These are phyloP conservation scores for Sturnira hondurensis DNA, from an alignment of 2,113 vertebrate genomes.

Conservation along the genomic window DNA sequence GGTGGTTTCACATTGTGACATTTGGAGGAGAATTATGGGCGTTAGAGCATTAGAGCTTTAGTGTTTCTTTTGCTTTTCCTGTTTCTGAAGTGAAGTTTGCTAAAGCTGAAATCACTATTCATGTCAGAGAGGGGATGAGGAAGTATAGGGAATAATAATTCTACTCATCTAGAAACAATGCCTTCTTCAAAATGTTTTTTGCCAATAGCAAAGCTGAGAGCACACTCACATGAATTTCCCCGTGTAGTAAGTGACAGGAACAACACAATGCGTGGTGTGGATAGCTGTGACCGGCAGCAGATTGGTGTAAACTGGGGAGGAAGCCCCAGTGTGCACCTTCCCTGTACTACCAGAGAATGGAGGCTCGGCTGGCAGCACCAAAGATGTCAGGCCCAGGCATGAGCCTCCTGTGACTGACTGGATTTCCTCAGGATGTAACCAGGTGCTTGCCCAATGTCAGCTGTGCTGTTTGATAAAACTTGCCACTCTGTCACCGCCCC, in stretches of 20 bases:
- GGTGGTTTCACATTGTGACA: neutral
- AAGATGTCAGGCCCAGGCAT: neutral
- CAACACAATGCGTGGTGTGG: slow-evolving; percentile 17
- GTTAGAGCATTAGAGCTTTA: slow-evolving; percentile 15
- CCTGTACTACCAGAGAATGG: neutral
- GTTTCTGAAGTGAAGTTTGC: slow-evolving; percentile 29
- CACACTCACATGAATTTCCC: slow-evolving; percentile 44
- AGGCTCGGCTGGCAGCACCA: neutral
- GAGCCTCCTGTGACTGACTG: neutral
- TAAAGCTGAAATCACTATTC: slow-evolving; percentile 47
- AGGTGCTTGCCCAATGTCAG: neutral
- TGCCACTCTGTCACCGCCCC: neutral
- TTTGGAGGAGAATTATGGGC: neutral
- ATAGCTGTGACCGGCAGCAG: neutral
- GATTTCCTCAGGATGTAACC: neutral
- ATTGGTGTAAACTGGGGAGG: neutral
- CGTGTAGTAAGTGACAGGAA: slow-evolving; percentile 37
- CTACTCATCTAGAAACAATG: slow-evolving; percentile 19
- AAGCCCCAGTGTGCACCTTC: neutral
- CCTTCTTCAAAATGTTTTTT: slow-evolving; percentile 55
- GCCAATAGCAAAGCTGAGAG: slow-evolving; percentile 59
- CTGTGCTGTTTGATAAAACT: neutral
- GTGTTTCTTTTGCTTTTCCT: neutral
- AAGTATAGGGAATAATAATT: slow-evolving; percentile 18
- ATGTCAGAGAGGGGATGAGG: neutral